These are phyloP conservation scores for Tetramorium parvispinum DNA, from an alignment of 1,140 invertebrate species.

Conservation along the genomic window DNA sequence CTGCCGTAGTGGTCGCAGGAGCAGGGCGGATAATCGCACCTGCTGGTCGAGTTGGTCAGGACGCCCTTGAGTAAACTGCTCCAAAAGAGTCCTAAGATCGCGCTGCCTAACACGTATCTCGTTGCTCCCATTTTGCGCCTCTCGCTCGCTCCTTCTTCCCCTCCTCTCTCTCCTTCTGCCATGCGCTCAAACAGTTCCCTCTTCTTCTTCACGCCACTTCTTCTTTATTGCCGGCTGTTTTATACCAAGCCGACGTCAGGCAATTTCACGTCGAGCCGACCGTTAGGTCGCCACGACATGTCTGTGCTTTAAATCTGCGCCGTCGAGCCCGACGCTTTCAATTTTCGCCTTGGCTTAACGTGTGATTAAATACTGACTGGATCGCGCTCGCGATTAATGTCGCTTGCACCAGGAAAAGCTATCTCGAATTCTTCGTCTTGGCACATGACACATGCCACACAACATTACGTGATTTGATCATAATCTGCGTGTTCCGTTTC, in stretches of 20 bases:
- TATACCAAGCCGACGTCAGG: conserved; percentile 47
- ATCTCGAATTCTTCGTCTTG: conserved; percentile 19
- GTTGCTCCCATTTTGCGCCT: conserved; percentile 80
- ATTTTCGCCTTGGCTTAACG: not conserved
- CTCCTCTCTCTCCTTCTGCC: conserved; percentile 35
- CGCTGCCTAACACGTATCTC: conserved; percentile 80
- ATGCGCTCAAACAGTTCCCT: conserved; percentile 27
- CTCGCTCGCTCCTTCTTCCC: conserved; percentile 52
- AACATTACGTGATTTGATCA: conserved; percentile 65
- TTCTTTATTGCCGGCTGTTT: conserved; percentile 34
- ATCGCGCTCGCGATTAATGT: conserved; percentile 25
- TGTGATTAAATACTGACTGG: conserved; percentile 25
- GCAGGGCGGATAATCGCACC: conserved; percentile 86
- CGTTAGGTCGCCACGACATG: conserved; percentile 63
- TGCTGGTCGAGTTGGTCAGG: conserved; percentile 83
- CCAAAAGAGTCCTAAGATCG: conserved; percentile 82
- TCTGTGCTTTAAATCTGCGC: conserved; percentile 45
- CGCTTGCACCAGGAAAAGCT: conserved; percentile 16
- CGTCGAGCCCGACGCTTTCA: conserved; percentile 31
- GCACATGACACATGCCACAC: conserved; percentile 43
- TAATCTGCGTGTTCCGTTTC: conserved; percentile 36
- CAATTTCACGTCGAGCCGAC: conserved; percentile 64
- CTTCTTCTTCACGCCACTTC: not conserved
- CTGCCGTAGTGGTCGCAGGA: conserved; percentile 87
- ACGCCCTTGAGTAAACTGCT: conserved; percentile 76